Evolutionary conservation across 2,888 invertebrate species (phyloP), one percentile per base, ranked within the genome.

Genomic region (Junonia oenone): DNA sequence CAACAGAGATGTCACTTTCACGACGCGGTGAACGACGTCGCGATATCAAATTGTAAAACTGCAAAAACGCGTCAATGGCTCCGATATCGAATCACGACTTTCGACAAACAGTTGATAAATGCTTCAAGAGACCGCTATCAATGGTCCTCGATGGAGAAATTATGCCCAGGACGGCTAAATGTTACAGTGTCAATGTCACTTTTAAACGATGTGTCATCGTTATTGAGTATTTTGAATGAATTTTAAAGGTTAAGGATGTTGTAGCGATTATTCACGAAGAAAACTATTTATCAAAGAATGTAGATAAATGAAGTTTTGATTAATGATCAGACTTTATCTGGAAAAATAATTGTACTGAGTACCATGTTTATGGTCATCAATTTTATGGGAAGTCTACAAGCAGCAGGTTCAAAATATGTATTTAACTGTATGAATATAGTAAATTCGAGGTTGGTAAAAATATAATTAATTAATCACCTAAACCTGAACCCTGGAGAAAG

Each of bases 1-100:
- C 71, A 73, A 76, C 75, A 75, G 71, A 75, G 73, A n/a, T 71
- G 71, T 75, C 74, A 76, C 85, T 83, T 85, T 84, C 84, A 81
- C 62, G 76, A 65, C 67, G 62, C 67, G 69, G 67, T 70, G 63
- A 65, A 63, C 65, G 61, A 68, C 71, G 68, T 38, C 19, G 66
- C 65, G 61, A 62, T 68, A 72, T 76, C 69, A 70, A 76, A 71
- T 73, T 63, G 65, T 67, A 55, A 45, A 56, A 65, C 58, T 53
- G 64, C 67, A 78, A 78, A 81, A 82, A 81, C 70, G 67, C 68
- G 69, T 76, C 75, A 78, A 76, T 75, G 67, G 69, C 71, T 68
- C 71, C 70, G 73, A 74, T 72, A 70, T 19, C 38, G 72, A 70
- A 78, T 80, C 79, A 79, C 82, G 82, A 81, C 76, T 78, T 63